Conservation (phyloP, 2,888 invertebrate genomes). For the Meteorus cinctellus region DNA sequence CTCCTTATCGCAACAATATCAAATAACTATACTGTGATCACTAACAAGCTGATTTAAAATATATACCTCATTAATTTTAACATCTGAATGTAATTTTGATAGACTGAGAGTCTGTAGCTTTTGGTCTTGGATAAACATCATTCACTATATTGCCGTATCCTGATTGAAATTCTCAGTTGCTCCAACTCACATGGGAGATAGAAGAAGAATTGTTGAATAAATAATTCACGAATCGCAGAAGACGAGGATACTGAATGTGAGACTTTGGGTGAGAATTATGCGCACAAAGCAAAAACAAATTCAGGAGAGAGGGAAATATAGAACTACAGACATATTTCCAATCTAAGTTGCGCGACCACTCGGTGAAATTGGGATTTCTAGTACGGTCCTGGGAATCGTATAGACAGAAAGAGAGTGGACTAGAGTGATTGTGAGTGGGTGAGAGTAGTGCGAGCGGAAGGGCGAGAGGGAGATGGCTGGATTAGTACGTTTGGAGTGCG, state of each 20-base stretch:
- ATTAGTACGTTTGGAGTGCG: constrained; percentile 28
- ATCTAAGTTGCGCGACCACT: constrained; percentile 46
- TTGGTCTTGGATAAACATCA: not conserved
- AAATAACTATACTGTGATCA: not conserved
- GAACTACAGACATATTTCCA: constrained; percentile 27
- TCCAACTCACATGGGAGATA: not conserved
- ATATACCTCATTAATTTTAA: no score
- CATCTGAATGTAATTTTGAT: no score
- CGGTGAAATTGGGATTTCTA: constrained; percentile 46
- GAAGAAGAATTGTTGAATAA: not conserved
- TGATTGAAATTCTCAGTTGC: not conserved
- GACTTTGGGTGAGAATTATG: constrained; percentile 21
- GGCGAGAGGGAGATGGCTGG: not conserved
- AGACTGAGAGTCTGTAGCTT: no score
- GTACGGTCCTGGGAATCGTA: constrained; percentile 39
- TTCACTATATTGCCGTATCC: not conserved
- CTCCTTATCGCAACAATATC: not conserved
- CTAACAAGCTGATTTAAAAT: not conserved
- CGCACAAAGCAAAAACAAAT: not conserved
- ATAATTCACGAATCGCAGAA: constrained; percentile 18
- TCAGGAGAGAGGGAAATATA: constrained; percentile 12
- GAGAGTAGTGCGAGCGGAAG: constrained; percentile 1
- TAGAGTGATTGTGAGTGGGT: constrained; percentile 9
- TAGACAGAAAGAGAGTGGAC: constrained; percentile 14
- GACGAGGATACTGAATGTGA: not conserved